A percentile compares a stretch with the other conserved stretches of the same genome.
These are phyloP conservation scores for Philantomba maxwellii DNA, from an alignment of 2,113 vertebrate species.

Conservation along the genomic window DNA sequence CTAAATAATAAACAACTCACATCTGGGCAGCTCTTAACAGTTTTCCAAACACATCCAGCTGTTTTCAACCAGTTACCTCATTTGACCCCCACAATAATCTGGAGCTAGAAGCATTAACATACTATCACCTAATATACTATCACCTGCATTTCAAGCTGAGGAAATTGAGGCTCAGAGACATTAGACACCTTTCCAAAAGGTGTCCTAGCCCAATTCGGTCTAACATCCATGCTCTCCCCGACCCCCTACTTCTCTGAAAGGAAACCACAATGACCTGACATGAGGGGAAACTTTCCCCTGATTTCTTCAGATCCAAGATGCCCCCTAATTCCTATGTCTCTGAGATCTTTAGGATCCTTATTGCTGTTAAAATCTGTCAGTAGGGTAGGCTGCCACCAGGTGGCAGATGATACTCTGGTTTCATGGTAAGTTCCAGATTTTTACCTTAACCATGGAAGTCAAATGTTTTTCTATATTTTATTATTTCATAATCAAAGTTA, in stretches of 20 bases:
- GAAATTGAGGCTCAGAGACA: background rate
- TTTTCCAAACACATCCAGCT: conserved; percentile 64
- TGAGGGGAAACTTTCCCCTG: background rate
- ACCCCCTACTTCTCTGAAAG: background rate
- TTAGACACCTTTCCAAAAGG: background rate
- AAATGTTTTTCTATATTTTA: conserved; percentile 28
- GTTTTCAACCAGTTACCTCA: conserved; percentile 43
- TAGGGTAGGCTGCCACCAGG: conserved; percentile 43
- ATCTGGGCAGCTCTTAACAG: conserved; percentile 57
- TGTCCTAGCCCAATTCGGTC: background rate
- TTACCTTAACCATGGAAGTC: background rate
- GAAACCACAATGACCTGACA: background rate
- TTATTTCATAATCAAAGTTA: conserved; percentile 50
- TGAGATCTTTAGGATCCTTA: background rate
- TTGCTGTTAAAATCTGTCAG: background rate
- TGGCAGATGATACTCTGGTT: background rate
- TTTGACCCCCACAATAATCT: conserved; percentile 19
- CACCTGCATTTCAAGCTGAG: background rate
- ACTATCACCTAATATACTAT: background rate
- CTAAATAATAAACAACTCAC: conserved; percentile 72
- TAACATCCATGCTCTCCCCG: background rate
- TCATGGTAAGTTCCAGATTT: background rate
- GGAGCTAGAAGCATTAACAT: background rate
- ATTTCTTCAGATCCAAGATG: background rate
- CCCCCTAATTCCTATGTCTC: background rate